Evolutionary conservation across 1,140 invertebrate genomes (phyloP), one percentile per base, ranked within the genome.

Genomic region (Neodiprion pinetum): DNA sequence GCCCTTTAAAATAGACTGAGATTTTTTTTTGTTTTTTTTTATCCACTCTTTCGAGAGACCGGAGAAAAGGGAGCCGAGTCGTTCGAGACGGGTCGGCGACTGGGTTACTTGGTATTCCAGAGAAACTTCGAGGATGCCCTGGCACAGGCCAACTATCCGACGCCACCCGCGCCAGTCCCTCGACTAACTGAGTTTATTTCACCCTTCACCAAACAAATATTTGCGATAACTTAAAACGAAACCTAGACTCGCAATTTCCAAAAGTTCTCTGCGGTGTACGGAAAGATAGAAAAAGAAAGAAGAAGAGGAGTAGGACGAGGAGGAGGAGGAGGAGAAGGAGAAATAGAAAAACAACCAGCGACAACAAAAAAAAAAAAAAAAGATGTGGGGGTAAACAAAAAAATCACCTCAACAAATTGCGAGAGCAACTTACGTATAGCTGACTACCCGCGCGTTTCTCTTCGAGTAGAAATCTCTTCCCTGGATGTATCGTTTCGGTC

Each of bases 141-240:
- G 79, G 82, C 82, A 80, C 80, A 82, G 80, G 82, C 79, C 79
- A 83, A 83, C 82, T 84, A 84, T 84, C 84, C 81, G 83, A 80
- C 82, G 77, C 75, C 79, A 78, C 82, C 80, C 76, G 72, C 79
- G 74, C 73, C 75, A 75, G 70, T 76, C 79, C 79, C 79, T 80
- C 77, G 81, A 78, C 80, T 84, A 81, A 61, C 53, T 61, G 11
- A 17, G 53, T 61, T 61, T 61, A 61, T 61, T 61, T 61, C 53
- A 17, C 80, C 79, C 80, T 78, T 75, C 80, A 77, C 79, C 79
- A 80, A 80, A 80, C 82, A 88, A 88, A 88, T 87, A 87, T 88
- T 87, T 86, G 83, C 84, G 80, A 84, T 80, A 80, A 83, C 79
- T 84, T 76, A 70, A 78, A 77, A 78, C 72, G 67, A 79, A 78